These are phyloP conservation scores for Abscondita cerata DNA, from an alignment of 2,888 invertebrate species.

Conservation along the genomic window DNA sequence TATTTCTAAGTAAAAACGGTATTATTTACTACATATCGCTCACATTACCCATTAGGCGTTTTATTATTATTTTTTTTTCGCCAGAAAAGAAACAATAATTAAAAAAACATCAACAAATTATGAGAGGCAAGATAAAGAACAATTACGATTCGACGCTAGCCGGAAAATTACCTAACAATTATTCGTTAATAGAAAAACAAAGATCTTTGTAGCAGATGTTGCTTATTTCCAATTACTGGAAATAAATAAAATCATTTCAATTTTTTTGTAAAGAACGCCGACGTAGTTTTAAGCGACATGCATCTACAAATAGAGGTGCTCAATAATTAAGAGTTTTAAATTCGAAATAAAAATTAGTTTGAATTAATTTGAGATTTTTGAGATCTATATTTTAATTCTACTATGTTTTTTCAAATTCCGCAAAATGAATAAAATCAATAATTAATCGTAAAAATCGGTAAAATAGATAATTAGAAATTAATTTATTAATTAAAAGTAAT, in stretches of 20 bases:
- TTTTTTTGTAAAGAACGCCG: neutral
- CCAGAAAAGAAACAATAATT: no score
- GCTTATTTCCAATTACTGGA: conserved; percentile 24
- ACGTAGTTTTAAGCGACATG: neutral
- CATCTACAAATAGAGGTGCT: neutral
- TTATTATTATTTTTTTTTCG: conserved; percentile 3
- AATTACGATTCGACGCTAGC: neutral
- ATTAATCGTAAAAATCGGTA: no score
- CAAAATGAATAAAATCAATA: no score
- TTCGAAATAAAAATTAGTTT: no score
- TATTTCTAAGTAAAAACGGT: conserved; percentile 21
- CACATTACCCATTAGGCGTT: conserved; percentile 2
- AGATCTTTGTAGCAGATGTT: neutral
- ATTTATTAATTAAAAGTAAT: no score
- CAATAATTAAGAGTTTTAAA: no score
- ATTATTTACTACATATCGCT: conserved; percentile 24
- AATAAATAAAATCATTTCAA: conserved; percentile 16
- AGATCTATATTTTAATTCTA: no score
- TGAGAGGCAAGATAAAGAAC: conserved; percentile 14
- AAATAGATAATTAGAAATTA: no score
- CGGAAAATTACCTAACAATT: no score
- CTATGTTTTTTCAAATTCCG: no score
- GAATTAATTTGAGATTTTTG: no score
- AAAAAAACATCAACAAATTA: neutral
- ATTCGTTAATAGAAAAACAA: no score